Percentiles rank a stretch among this genome's conserved stretches.
Evolutionary conservation across 2,888 invertebrate species (phyloP).

Genomic region (Acanthosepion pharaonis): DNA sequence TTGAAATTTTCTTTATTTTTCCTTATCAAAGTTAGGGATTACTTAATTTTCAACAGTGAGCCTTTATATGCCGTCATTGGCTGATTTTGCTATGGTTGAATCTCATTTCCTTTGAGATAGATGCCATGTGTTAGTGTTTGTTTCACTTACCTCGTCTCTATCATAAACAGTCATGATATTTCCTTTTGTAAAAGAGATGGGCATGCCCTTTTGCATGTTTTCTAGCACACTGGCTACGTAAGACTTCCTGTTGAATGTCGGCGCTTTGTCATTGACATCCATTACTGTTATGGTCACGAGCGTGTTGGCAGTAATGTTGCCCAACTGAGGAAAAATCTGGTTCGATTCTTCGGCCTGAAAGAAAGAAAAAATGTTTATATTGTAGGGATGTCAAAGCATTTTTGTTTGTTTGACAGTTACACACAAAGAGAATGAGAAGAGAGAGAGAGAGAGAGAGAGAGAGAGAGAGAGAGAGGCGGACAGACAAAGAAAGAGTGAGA

Average conservation of each 20-base stretch:
- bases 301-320: slow-evolving; percentile 71
- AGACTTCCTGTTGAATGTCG: slow-evolving; percentile 73
- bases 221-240: slow-evolving; percentile 65
- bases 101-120: neutral
- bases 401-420: neutral
- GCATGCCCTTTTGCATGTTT: slow-evolving; percentile 67
- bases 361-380: neutral
- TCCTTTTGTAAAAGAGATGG: slow-evolving; percentile 60
- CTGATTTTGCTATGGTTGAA: neutral
- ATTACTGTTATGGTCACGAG: slow-evolving; percentile 73
- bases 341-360: slow-evolving; percentile 44
- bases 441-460: neutral
- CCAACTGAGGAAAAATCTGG: slow-evolving; percentile 51
- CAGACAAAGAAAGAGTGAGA: too few relatives aligned
- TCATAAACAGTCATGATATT: slow-evolving; percentile 61
- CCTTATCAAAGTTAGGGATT: too few relatives aligned
- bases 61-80: too few relatives aligned
- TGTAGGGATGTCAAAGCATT: too few relatives aligned
- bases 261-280: slow-evolving; percentile 79
- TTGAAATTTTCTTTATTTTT: too few relatives aligned
- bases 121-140: neutral
- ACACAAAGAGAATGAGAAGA: neutral
- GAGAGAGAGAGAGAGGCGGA: neutral
- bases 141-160: slow-evolving; percentile 60
- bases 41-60: too few relatives aligned